phyloP scores from a whole-genome alignment of 2,797 vertebrate species.

The Bradypodion pumilum region DNA sequence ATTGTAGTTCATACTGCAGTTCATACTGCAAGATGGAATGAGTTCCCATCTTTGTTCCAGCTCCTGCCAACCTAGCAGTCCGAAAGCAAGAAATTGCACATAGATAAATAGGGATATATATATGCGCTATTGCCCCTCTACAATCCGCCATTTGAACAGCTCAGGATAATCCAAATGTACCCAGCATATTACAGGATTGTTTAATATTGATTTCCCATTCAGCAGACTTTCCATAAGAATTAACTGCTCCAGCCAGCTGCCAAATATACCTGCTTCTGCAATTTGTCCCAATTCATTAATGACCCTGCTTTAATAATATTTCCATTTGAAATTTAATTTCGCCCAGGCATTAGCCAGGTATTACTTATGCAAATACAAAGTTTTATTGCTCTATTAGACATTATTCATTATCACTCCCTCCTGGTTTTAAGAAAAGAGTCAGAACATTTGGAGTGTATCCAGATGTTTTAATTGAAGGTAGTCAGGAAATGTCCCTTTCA shows the following conservation, averaged over 20 bases:
- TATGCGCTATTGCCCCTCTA: background rate
- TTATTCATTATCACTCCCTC: slow-evolving; percentile 67
- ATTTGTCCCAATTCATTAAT: slow-evolving; percentile 63
- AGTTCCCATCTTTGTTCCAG: too few species aligned
- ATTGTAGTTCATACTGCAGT: too few species aligned
- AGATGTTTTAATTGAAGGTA: slow-evolving; percentile 62
- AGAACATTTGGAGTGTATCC: slow-evolving; percentile 62
- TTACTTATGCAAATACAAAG: slow-evolving; percentile 71
- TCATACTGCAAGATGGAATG: too few species aligned
- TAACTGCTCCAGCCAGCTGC: slow-evolving; percentile 61
- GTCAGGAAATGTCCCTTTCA: slow-evolving; percentile 52
- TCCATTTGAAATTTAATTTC: slow-evolving; percentile 71
- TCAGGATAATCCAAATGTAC: background rate
- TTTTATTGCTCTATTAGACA: slow-evolving; percentile 61
- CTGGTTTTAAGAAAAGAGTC: slow-evolving; percentile 60
- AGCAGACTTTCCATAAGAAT: slow-evolving; percentile 51
- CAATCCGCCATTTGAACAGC: background rate
- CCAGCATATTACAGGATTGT: slow-evolving; percentile 28
- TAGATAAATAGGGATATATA: too few species aligned
- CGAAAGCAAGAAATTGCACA: too few species aligned
- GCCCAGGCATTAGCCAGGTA: slow-evolving; percentile 64
- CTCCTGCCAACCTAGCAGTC: too few species aligned
- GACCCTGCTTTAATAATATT: slow-evolving; percentile 68
- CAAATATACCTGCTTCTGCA: slow-evolving; percentile 62
- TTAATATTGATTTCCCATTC: slow-evolving; percentile 65